These are phyloP conservation scores for Xenopus laevis DNA, from an alignment of 2,113 vertebrate species.

Conservation along the genomic window DNA sequence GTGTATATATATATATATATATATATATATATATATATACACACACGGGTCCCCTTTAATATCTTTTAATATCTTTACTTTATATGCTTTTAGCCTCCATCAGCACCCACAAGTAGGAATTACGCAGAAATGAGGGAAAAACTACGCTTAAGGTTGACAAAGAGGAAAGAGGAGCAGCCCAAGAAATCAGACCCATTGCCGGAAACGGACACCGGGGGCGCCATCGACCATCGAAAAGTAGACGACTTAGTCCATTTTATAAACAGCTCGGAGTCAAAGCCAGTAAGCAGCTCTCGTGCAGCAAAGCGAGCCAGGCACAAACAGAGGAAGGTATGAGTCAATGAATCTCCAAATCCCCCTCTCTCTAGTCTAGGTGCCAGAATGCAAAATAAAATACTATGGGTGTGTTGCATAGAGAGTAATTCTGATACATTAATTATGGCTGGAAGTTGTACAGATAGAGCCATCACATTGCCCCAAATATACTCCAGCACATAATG, in stretches of 20 bases:
- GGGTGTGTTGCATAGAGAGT: neutral
- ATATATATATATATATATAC: too few species aligned
- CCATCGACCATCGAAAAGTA: slow-evolving; percentile 91
- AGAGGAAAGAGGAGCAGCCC: slow-evolving; percentile 94
- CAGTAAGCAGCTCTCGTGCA: slow-evolving; percentile 88
- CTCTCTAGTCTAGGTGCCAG: neutral
- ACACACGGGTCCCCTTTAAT: too few species aligned
- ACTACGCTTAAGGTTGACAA: slow-evolving; percentile 89
- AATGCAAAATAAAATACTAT: neutral
- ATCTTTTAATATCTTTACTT: too few species aligned
- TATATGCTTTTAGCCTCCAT: slow-evolving; percentile 75
- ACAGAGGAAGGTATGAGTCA: slow-evolving; percentile 84
- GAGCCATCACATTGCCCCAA: too few species aligned
- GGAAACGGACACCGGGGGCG: slow-evolving; percentile 78
- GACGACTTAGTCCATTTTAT: slow-evolving; percentile 96
- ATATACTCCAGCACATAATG: too few species aligned
- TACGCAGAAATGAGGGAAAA: slow-evolving; percentile 98
- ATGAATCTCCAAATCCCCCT: neutral
- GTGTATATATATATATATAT: too few species aligned
- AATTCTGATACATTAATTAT: too few species aligned
- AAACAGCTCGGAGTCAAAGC: slow-evolving; percentile 93
- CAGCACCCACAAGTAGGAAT: slow-evolving; percentile 95
- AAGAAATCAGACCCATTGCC: slow-evolving; percentile 82
- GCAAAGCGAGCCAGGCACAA: slow-evolving; percentile 94
- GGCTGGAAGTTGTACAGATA: too few species aligned